Evolutionary conservation across 2,113 vertebrate genomes (phyloP).

Genomic region (Electrona antarctica): DNA sequence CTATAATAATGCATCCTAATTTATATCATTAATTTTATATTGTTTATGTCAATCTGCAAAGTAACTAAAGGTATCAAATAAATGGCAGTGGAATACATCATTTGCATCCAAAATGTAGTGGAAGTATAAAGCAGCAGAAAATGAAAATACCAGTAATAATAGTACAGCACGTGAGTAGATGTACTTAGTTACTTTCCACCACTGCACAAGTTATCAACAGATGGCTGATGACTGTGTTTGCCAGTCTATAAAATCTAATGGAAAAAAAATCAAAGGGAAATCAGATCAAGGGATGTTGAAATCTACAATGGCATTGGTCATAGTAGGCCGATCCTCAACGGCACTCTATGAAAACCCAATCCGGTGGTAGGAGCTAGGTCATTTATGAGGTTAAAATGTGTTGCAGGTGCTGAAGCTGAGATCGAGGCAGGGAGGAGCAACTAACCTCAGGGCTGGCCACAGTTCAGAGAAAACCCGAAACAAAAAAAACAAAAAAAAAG

Average conservation of each 20-base stretch:
- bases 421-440: slow-evolving; percentile 56
- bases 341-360: slow-evolving; percentile 69
- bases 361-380: slow-evolving; percentile 71
- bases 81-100: too few species aligned
- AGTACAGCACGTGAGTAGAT: too few species aligned
- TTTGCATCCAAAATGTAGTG: too few species aligned
- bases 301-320: slow-evolving; percentile 42
- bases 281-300: slow-evolving; percentile 33
- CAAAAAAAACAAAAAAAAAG: slow-evolving; percentile 53
- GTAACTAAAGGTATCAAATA: too few species aligned
- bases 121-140: too few species aligned
- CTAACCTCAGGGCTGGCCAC: slow-evolving; percentile 71
- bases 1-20: too few species aligned
- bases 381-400: slow-evolving; percentile 83
- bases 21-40: too few species aligned
- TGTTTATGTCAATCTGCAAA: too few species aligned
- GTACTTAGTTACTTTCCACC: not conserved
- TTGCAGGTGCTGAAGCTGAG: slow-evolving; percentile 80
- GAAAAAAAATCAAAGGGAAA: not conserved
- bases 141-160: too few species aligned
- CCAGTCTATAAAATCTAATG: slow-evolving; percentile 48
- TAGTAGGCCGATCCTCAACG: slow-evolving; percentile 55
- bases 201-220: slow-evolving; percentile 32
- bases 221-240: slow-evolving; percentile 34
- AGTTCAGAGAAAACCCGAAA: slow-evolving; percentile 71